Base-by-base conservation (phyloP, 2,888 invertebrate species). In the Cactoblastis cactorum region DNA sequence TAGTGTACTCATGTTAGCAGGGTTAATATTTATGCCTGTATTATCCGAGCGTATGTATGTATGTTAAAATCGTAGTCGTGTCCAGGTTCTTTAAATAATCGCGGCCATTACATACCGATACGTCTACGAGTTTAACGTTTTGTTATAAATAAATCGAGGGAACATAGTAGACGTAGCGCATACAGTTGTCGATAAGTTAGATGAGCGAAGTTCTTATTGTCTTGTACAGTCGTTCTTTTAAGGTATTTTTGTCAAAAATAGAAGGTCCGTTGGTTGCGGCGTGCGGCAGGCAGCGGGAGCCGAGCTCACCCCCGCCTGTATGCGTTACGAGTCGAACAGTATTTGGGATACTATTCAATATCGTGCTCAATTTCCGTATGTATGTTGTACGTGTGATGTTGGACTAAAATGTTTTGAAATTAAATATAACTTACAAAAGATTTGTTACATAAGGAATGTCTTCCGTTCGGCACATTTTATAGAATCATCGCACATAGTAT, bases 401-500 rank as follows among this genome's bases (percentile, higher is more conserved):
- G 74, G 76, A 69, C 59, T 77, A 73, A n/a, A 79, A 80, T 76
- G 75, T 82, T 86, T 84, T 80, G 74, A 68, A 77, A 78, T 70
- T 74, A 62, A 73, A 71, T 71, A 68, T 80, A 71, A 79, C 76
- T 71, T 96, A 96, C 93, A 95, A 96, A 92, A 94, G 96, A 91
- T 97, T 96, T 91, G 94, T 97, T 91, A 97, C 96, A 80, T 96
- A 96, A 90, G 96, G 71, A 83, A 86, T 80, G 90, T 90, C 90
- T 90, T 90, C 90, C 90, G 90, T 90, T 90, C 63, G 80, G 85
- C 90, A 90, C 90, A 77, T 81, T 84, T 80, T 78, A 78, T 81
- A 82, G 76, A 74, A 71, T 80, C 74, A 71, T 73, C 75, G 87
- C 90, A 90, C 88, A 78, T 77, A 83, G 80, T 80, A 81, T 77